phyloP scores from a whole-genome alignment of 2,888 invertebrate genomes.

The Parochlus steinenii region DNA sequence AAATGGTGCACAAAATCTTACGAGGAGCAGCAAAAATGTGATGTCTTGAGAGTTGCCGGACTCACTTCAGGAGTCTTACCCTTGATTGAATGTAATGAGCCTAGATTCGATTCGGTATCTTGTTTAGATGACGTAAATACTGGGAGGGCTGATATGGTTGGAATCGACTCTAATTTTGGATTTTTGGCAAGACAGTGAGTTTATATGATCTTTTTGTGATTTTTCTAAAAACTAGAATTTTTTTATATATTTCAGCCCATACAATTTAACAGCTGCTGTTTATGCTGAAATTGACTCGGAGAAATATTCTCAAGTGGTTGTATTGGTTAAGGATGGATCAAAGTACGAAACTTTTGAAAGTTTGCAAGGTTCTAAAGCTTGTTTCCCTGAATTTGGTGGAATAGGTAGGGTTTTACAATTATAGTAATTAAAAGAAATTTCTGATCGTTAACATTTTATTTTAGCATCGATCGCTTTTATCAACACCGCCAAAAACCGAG shows the following conservation, averaged over 20 bases:
- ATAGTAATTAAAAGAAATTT: background rate
- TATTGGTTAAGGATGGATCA: slow-evolving; percentile 33
- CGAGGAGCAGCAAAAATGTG: slow-evolving; percentile 40
- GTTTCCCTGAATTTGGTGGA: slow-evolving; percentile 50
- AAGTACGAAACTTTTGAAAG: slow-evolving; percentile 36
- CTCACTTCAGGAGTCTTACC: slow-evolving; percentile 42
- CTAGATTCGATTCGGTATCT: slow-evolving; percentile 30
- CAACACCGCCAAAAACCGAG: slow-evolving; percentile 33
- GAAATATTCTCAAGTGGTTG: slow-evolving; percentile 34
- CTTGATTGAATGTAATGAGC: slow-evolving; percentile 33
- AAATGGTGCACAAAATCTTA: slow-evolving; percentile 44
- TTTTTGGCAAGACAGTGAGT: slow-evolving; percentile 44
- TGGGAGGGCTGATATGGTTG: slow-evolving; percentile 37
- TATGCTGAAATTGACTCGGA: slow-evolving; percentile 37
- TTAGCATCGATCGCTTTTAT: slow-evolving; percentile 45
- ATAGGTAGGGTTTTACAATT: slow-evolving; percentile 31
- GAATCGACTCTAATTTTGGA: slow-evolving; percentile 44
- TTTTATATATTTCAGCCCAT: slow-evolving; percentile 31
- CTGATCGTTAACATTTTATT: slow-evolving; percentile 1
- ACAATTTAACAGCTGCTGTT: slow-evolving; percentile 36
- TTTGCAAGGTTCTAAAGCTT: slow-evolving; percentile 37
- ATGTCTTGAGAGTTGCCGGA: slow-evolving; percentile 39
- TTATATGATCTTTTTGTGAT: background rate
- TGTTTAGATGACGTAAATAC: slow-evolving; percentile 38
- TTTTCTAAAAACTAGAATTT: background rate